Evolutionary conservation across 2,797 vertebrate species (phyloP).

Genomic region (Microhierax caerulescens): DNA sequence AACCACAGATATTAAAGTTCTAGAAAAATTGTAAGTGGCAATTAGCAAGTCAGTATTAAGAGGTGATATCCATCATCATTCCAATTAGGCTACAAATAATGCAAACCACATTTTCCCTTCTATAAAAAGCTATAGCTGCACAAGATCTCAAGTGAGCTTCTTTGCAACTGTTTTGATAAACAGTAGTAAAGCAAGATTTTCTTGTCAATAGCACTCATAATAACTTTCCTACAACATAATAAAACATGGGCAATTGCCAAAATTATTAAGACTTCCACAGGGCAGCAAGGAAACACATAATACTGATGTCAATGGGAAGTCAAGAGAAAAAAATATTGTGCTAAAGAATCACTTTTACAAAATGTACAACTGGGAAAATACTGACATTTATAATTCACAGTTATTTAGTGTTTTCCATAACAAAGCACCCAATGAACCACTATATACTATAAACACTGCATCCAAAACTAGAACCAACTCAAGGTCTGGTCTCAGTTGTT

Average conservation of each 20-base stretch:
- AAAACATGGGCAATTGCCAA: not conserved
- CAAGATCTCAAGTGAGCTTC: not conserved
- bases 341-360: not conserved
- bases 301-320: not conserved
- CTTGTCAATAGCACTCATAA: not conserved
- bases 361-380: not conserved
- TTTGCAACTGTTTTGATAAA: not conserved
- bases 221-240: not conserved
- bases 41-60: not conserved
- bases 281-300: not conserved
- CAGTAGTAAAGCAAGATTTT: not conserved
- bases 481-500: not conserved
- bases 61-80: not conserved
- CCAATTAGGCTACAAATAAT: not conserved
- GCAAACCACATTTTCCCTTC: not conserved
- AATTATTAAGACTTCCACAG: accelerated
- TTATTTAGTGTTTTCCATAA: not conserved
- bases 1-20: not conserved
- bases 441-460: not conserved
- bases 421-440: not conserved
- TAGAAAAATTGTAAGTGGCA: not conserved
- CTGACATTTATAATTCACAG: not conserved
- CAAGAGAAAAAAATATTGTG: not conserved
- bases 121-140: not conserved
- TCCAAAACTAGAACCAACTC: not conserved